Evolutionary conservation across 2,797 vertebrate genomes (phyloP).

Genomic region (Pseudochirops cupreus): DNA sequence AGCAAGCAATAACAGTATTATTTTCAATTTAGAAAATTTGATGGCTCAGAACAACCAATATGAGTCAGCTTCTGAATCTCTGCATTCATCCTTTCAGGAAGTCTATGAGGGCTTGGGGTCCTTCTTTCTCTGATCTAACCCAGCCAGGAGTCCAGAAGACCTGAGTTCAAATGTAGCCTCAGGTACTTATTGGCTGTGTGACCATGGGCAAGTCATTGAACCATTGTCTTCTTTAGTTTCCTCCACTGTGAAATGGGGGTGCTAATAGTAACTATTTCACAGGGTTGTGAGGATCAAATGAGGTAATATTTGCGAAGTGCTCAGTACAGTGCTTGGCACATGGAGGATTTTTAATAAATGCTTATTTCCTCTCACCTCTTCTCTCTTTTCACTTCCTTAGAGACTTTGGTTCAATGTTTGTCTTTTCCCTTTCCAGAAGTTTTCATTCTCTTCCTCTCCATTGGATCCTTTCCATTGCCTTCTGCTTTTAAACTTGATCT

Average conservation of each 20-base stretch:
- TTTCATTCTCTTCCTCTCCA: slow-evolving; percentile 3
- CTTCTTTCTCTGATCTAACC: neutral
- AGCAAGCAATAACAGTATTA: neutral
- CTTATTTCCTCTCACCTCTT: neutral
- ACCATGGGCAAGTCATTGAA: neutral
- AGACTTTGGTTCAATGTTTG: neutral
- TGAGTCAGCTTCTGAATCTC: neutral
- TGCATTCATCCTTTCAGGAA: neutral
- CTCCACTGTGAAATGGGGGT: neutral
- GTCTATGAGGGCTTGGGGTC: neutral
- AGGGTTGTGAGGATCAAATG: neutral
- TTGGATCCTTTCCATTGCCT: neutral
- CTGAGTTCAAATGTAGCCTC: neutral
- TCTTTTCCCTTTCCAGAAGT: neutral
- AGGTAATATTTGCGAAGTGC: neutral
- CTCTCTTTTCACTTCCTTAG: neutral
- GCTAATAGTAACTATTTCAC: neutral
- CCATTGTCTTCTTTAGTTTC: neutral
- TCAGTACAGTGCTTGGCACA: neutral
- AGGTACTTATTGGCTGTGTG: neutral
- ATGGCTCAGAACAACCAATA: slow-evolving; percentile 9
- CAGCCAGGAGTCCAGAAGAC: neutral
- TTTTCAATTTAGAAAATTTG: slow-evolving; percentile 37
- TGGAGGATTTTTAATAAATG: neutral
- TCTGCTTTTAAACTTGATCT: neutral